phyloP scores from a whole-genome alignment of 2,113 vertebrate genomes.

The Alligator sinensis region DNA sequence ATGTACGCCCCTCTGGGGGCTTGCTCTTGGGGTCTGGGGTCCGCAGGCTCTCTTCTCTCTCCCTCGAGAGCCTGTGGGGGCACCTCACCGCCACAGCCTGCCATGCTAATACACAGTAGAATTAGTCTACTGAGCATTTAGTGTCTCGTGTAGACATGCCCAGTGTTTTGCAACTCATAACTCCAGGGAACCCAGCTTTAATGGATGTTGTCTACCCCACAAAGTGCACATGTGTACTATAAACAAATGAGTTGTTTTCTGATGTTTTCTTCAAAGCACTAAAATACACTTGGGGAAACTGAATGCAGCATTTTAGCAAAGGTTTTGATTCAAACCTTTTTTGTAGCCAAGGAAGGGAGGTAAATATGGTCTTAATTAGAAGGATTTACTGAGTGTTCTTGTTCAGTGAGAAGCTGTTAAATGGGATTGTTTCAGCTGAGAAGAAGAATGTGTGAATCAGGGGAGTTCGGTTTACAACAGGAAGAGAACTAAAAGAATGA shows the following conservation, averaged over 20 bases:
- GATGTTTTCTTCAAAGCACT: not conserved
- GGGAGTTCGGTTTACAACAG: not conserved
- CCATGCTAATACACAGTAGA: too few relatives aligned
- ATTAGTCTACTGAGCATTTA: too few relatives aligned
- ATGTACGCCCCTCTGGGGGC: too few relatives aligned
- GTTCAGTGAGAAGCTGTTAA: not conserved
- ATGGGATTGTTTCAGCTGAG: not conserved
- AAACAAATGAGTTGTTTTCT: not conserved
- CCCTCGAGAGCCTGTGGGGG: too few relatives aligned
- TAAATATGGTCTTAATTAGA: not conserved
- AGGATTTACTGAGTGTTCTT: not conserved
- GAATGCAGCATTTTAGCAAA: not conserved
- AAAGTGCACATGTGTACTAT: rapidly evolving
- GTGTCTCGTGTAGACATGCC: not conserved
- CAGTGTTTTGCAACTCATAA: not conserved
- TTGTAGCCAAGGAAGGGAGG: not conserved
- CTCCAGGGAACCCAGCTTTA: not conserved
- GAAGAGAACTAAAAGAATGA: not conserved
- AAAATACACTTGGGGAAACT: not conserved
- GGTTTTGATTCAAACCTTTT: not conserved
- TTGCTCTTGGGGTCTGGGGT: too few relatives aligned
- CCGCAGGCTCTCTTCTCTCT: too few relatives aligned
- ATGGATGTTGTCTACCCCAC: not conserved
- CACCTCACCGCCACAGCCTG: too few relatives aligned
- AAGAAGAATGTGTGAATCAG: not conserved